A percentile compares a stretch with the other conserved stretches of the same genome.
These are phyloP conservation scores for Theretra japonica DNA, from an alignment of 2,888 invertebrate species.

Conservation along the genomic window DNA sequence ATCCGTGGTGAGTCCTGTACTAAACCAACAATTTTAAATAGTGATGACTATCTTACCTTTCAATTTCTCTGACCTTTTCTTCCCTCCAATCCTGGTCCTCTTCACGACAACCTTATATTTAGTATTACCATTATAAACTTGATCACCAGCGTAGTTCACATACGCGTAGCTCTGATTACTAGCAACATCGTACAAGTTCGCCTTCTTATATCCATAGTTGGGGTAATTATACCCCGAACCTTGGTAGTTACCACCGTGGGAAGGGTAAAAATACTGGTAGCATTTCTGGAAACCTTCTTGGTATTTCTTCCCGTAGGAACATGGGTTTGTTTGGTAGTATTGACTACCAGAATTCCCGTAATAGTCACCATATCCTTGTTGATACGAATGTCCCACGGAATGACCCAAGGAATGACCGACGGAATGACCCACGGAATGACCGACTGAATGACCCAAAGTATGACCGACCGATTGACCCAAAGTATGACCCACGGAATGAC, in stretches of 20 bases:
- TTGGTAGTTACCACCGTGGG: constrained; percentile 29
- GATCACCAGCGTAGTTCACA: constrained; percentile 62
- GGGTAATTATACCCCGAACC: constrained; percentile 38
- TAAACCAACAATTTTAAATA: not conserved
- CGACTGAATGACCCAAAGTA: too few relatives aligned
- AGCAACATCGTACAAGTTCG: constrained; percentile 51
- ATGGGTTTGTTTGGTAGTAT: constrained; percentile 15
- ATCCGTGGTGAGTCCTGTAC: too few relatives aligned
- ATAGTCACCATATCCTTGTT: constrained; percentile 37
- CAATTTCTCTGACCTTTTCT: constrained; percentile 55
- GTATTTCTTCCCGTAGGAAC: constrained; percentile 24
- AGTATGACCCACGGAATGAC: constrained; percentile 2
- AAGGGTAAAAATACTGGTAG: constrained; percentile 47
- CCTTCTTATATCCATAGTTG: constrained; percentile 43
- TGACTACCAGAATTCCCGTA: constrained; percentile 23
- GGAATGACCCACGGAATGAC: too few relatives aligned
- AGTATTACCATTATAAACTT: constrained; percentile 63
- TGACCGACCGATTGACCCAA: too few relatives aligned
- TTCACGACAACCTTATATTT: constrained; percentile 70
- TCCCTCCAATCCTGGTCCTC: constrained; percentile 58
- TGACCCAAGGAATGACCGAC: too few relatives aligned
- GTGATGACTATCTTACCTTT: constrained; percentile 53
- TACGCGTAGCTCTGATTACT: constrained; percentile 50
- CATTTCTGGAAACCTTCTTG: constrained; percentile 40
- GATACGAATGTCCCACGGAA: constrained; percentile 33